Evolutionary conservation across 1,140 invertebrate species (phyloP).

Genomic region (Apolygus lucorum): DNA sequence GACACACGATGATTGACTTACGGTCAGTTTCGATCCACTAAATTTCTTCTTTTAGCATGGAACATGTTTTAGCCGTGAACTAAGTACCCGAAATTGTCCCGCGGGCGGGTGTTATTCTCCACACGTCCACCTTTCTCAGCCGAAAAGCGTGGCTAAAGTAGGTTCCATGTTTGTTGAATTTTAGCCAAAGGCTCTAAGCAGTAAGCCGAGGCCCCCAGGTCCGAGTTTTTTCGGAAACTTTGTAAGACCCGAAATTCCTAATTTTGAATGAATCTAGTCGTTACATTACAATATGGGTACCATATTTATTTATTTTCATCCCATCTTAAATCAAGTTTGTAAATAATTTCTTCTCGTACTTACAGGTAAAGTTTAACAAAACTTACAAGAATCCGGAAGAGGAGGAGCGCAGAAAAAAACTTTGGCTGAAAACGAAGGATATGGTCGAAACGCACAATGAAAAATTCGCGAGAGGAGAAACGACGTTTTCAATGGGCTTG

Average conservation of each 20-base stretch:
- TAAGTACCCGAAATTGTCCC: too few species aligned
- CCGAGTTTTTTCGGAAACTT: background rate
- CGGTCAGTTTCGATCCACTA: too few species aligned
- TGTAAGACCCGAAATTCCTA: background rate
- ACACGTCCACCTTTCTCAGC: too few species aligned
- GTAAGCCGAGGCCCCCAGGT: background rate
- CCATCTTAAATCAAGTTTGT: background rate
- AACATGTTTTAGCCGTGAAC: too few species aligned
- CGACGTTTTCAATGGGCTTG: background rate
- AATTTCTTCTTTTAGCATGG: too few species aligned
- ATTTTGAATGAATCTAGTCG: background rate
- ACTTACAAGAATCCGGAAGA: slow-evolving; percentile 7
- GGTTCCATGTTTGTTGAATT: background rate
- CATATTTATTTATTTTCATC: background rate
- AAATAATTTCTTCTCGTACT: background rate
- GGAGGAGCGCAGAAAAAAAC: background rate
- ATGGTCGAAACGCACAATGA: slow-evolving; percentile 15
- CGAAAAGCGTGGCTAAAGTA: too few species aligned
- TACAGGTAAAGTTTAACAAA: slow-evolving; percentile 2
- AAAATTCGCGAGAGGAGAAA: slow-evolving; percentile 2
- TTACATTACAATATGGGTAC: background rate
- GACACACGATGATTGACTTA: too few species aligned
- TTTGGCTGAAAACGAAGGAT: background rate
- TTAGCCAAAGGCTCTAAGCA: background rate
- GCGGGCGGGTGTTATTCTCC: too few species aligned